Conservation (phyloP, 2,888 invertebrate species). For the Tenthredo notha region DNA sequence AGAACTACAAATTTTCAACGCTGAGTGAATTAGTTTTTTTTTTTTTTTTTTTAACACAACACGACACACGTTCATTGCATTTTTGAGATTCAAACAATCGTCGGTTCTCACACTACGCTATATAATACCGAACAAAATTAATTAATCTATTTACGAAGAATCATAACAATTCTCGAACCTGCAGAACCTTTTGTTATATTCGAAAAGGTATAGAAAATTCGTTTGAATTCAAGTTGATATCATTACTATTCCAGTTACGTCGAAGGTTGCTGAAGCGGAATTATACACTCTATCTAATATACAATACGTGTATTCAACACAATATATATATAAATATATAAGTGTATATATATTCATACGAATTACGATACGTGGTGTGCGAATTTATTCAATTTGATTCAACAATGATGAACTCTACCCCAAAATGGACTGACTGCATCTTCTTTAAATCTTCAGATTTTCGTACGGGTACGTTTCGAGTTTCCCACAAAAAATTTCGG, state of each 20-base stretch:
- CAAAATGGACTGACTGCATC: neutral
- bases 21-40: neutral
- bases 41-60: neutral
- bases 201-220: neutral
- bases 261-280: conserved; percentile 26
- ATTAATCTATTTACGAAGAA: neutral
- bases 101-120: neutral
- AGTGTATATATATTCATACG: neutral
- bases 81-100: neutral
- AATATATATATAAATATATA: neutral
- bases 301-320: conserved; percentile 31
- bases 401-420: neutral
- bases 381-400: neutral
- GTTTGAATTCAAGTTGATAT: conserved; percentile 25
- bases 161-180: conserved; percentile 21
- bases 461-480: neutral
- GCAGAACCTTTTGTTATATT: conserved; percentile 7
- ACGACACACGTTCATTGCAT: neutral
- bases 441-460: neutral
- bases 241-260: conserved; percentile 37
- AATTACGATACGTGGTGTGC: neutral
- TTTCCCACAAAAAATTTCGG: neutral
- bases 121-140: neutral
- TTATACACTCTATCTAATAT: conserved; percentile 12
- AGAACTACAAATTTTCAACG: neutral